Conservation (phyloP, 2,113 vertebrate genomes). For the Pica pica region DNA sequence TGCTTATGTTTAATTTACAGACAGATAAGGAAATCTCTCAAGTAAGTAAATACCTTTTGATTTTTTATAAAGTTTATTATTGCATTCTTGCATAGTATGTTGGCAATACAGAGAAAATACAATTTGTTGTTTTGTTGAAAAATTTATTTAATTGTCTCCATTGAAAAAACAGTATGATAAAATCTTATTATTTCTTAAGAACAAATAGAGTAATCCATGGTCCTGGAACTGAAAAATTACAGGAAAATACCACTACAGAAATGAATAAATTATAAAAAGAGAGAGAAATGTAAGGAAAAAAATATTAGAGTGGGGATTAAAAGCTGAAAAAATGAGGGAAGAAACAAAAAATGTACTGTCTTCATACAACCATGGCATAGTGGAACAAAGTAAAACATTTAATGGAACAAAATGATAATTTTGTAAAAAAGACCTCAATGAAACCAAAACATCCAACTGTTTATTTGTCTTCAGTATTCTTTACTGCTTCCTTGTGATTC, state of each 20-base stretch:
- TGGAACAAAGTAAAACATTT: neutral
- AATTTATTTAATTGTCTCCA: neutral
- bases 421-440: fast-evolving
- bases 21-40: neutral
- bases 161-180: neutral
- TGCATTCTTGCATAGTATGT: neutral
- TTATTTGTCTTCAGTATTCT: neutral
- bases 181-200: neutral
- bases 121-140: neutral
- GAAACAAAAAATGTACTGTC: neutral
- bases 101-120: neutral
- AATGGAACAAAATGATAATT: neutral
- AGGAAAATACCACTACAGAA: neutral
- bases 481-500: neutral
- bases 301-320: fast-evolving
- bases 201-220: neutral
- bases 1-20: neutral
- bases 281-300: neutral
- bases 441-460: fast-evolving
- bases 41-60: neutral
- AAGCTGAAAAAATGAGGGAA: neutral
- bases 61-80: neutral
- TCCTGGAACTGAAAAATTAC: neutral
- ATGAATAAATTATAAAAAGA: neutral
- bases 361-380: neutral